phyloP scores from a whole-genome alignment of 2,888 invertebrate genomes.

The Dolichopus griseipennis region DNA sequence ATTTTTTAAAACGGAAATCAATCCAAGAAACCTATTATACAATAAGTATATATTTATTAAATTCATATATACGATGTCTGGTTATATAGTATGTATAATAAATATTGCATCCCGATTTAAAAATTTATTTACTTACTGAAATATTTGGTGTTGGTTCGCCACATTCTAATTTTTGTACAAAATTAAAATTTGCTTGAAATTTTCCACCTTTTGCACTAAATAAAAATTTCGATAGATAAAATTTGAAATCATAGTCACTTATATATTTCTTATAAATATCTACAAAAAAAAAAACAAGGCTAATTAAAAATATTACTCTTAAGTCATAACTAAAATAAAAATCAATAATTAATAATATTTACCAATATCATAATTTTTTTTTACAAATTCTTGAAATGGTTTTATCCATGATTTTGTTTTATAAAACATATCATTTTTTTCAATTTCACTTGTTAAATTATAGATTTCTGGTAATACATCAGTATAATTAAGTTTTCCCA shows the following conservation, averaged over 20 bases:
- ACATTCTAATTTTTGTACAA: conserved; percentile 52
- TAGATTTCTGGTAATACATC: conserved; percentile 52
- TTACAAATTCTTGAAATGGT: conserved; percentile 55
- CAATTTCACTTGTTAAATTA: conserved; percentile 47
- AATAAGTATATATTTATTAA: no score
- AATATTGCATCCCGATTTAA: no score
- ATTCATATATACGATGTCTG: no score
- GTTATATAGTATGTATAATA: no score
- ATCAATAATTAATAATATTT: background rate
- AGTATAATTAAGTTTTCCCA: conserved; percentile 58
- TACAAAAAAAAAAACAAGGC: conserved; percentile 12
- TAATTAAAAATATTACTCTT: no score
- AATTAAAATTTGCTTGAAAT: conserved; percentile 60
- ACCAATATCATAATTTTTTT: conserved; percentile 51
- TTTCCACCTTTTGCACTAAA: conserved; percentile 60
- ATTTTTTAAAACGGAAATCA: conserved; percentile 53
- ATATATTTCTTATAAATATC: conserved; percentile 45
- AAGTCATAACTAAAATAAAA: background rate
- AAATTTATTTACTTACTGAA: conserved; percentile 35
- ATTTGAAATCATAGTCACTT: conserved; percentile 50
- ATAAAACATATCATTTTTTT: conserved; percentile 47
- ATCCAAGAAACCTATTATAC: conserved; percentile 19
- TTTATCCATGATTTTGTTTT: conserved; percentile 56
- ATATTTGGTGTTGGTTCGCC: conserved; percentile 53
- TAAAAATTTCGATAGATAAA: conserved; percentile 59